Percentiles rank a stretch among this genome's conserved stretches.
Evolutionary conservation across 2,797 vertebrate genomes (phyloP).

Genomic region (Rhinella marina): DNA sequence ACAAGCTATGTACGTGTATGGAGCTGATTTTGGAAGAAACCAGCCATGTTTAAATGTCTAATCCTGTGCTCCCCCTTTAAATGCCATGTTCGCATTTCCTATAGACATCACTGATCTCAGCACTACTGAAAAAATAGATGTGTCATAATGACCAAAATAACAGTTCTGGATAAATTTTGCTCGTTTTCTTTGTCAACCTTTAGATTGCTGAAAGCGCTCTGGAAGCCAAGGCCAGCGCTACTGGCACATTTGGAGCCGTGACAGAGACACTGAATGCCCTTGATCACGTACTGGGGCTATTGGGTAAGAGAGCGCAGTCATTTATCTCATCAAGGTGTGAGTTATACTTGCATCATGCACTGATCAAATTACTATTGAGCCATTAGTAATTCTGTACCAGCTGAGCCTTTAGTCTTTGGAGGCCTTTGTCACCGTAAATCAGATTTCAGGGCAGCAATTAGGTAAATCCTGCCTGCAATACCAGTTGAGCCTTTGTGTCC

Average conservation of each 20-base stretch:
- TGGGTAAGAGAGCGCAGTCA: slow-evolving; percentile 75
- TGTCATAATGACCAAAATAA: not conserved
- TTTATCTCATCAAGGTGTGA: not conserved
- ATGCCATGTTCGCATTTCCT: not conserved
- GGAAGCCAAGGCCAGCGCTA: slow-evolving; percentile 71
- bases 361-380: slow-evolving; percentile 35
- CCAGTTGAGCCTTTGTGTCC: not conserved
- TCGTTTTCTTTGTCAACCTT: not conserved
- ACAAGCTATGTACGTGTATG: too few relatives aligned
- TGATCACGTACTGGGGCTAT: slow-evolving; percentile 74
- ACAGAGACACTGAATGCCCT: slow-evolving; percentile 73
- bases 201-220: slow-evolving; percentile 76
- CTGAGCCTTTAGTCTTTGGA: not conserved
- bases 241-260: slow-evolving; percentile 70
- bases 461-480: not conserved
- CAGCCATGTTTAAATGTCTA: too few relatives aligned
- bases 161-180: not conserved
- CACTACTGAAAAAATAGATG: not conserved
- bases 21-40: too few relatives aligned
- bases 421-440: not conserved
- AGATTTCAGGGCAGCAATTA: not conserved
- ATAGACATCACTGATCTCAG: not conserved
- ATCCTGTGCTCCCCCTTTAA: too few relatives aligned
- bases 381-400: not conserved
- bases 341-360: not conserved